A percentile compares a stretch with the other conserved stretches of the same genome.
Evolutionary conservation across 2,113 vertebrate species (phyloP).

Genomic region (Balaenoptera acutorostrata): DNA sequence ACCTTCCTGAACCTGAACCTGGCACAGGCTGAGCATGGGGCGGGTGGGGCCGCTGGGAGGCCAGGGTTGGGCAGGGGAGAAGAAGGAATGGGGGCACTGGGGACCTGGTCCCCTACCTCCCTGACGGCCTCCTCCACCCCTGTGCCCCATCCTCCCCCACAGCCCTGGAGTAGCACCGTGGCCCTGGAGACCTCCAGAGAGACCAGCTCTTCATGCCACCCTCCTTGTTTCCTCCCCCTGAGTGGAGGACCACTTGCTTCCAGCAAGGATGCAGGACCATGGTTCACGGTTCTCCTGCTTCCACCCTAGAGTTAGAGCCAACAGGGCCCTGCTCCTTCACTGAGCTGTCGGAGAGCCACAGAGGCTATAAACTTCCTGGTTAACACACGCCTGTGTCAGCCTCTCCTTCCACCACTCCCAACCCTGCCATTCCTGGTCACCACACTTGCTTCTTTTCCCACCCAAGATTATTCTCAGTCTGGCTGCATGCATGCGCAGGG

Average conservation of each 20-base stretch:
- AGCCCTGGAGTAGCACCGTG: constrained; percentile 41
- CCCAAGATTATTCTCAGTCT: not conserved
- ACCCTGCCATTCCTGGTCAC: not conserved
- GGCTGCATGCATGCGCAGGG: not conserved
- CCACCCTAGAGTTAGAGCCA: constrained; percentile 24
- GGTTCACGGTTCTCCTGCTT: not conserved
- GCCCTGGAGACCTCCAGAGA: not conserved
- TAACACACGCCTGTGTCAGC: not conserved
- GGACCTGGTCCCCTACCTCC: not conserved
- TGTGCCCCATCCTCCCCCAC: not conserved
- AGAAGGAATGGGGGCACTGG: not conserved
- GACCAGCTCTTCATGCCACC: not conserved
- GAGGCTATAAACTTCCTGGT: constrained; percentile 53
- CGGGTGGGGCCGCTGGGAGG: not conserved
- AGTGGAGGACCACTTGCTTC: not conserved
- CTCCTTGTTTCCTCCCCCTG: not conserved
- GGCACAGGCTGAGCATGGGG: constrained; percentile 59
- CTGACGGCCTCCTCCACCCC: not conserved
- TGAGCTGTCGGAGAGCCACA: not conserved
- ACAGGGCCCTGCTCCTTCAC: not conserved
- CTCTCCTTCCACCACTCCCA: constrained; percentile 28
- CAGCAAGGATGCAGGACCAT: not conserved
- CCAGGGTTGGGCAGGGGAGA: not conserved
- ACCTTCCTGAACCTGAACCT: constrained; percentile 24
- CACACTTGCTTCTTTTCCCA: not conserved